phyloP scores from a whole-genome alignment of 2,797 vertebrate genomes.

The Bradypodion pumilum region DNA sequence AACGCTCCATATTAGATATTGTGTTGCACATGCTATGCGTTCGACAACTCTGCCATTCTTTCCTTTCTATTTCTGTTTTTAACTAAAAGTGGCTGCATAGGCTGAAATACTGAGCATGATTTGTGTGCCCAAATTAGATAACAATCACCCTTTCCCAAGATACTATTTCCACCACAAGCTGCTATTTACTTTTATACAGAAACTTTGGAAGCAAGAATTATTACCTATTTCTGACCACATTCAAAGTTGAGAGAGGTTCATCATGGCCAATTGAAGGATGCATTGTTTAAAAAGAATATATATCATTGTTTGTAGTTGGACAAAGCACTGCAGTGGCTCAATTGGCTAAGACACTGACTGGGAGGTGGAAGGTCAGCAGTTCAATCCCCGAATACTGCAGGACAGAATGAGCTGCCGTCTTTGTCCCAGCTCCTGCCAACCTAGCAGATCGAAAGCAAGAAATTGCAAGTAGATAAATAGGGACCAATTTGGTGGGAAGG shows the following conservation, averaged over 20 bases:
- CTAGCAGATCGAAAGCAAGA: too few species aligned
- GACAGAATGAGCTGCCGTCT: too few species aligned
- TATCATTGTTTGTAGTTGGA: not conserved
- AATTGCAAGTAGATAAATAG: too few species aligned
- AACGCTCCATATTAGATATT: not conserved
- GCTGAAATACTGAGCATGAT: not conserved
- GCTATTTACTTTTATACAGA: not conserved
- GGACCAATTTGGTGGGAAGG: too few species aligned
- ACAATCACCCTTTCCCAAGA: not conserved
- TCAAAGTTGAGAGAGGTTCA: not conserved
- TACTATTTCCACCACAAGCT: not conserved
- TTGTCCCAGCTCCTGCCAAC: too few species aligned
- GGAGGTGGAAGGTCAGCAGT: too few species aligned
- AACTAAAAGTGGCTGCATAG: not conserved
- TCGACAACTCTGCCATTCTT: too few species aligned
- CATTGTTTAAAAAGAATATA: not conserved
- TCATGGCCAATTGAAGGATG: too few species aligned
- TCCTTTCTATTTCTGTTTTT: not conserved
- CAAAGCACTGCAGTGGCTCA: too few species aligned
- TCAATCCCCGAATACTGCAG: too few species aligned
- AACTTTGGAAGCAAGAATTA: not conserved
- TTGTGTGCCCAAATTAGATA: not conserved
- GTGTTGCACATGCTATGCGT: not conserved
- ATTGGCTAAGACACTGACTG: too few species aligned
- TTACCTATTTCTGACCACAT: not conserved